Conservation (phyloP, 2,113 vertebrate genomes). For the Alligator sinensis region DNA sequence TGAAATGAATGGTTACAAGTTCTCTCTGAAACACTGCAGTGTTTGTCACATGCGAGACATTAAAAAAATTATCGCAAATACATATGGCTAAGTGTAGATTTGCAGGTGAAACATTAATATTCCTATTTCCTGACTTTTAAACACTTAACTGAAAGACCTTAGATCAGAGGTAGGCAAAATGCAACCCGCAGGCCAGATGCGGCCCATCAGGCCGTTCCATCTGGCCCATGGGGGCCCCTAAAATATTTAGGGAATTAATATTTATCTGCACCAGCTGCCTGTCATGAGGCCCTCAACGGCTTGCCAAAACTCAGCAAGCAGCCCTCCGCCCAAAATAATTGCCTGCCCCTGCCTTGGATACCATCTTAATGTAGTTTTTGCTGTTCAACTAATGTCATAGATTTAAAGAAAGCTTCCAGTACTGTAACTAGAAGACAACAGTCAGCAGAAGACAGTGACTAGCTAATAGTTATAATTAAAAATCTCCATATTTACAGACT, state of each 20-base stretch:
- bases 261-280: no score
- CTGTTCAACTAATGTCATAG: neutral
- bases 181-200: no score
- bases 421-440: slow-evolving; percentile 33
- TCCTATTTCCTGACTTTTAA: slow-evolving; percentile 4
- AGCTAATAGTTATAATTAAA: slow-evolving; percentile 69
- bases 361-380: no score
- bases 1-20: neutral
- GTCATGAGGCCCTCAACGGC: no score
- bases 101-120: slow-evolving; percentile 53
- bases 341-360: no score
- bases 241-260: no score
- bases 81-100: neutral
- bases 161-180: no score
- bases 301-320: no score
- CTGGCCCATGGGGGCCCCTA: no score
- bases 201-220: no score
- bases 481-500: slow-evolving; percentile 32
- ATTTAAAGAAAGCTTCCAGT: slow-evolving; percentile 34
- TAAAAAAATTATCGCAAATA: rapidly evolving
- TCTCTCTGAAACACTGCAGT: neutral
- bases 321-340: no score
- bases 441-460: slow-evolving; percentile 70
- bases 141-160: slow-evolving; percentile 33
- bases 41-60: no score